Conservation (phyloP, 2,113 vertebrate species). For the Phainopepla nitens region DNA sequence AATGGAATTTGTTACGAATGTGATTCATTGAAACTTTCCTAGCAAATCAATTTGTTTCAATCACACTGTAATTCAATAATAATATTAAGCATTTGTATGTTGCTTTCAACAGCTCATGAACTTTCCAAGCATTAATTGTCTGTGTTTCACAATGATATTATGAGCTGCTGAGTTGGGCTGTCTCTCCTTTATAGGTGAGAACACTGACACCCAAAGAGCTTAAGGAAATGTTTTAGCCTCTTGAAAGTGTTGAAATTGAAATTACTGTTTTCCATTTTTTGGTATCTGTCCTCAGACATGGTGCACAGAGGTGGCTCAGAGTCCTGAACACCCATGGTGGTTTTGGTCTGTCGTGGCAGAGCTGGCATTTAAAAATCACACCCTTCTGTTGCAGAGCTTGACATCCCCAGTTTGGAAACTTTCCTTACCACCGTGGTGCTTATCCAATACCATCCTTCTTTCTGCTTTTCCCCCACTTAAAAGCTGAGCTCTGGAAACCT, state of each 20-base stretch:
- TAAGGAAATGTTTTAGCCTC: neutral
- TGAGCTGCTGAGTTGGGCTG: neutral
- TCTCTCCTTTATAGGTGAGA: neutral
- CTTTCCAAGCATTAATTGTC: neutral
- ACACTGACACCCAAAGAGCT: neutral
- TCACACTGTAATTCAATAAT: conserved; percentile 28
- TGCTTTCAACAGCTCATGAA: neutral
- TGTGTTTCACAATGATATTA: neutral
- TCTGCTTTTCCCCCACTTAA: neutral
- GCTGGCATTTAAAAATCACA: neutral
- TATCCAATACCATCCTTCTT: neutral
- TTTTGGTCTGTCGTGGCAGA: neutral
- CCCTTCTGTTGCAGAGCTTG: neutral
- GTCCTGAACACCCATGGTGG: neutral
- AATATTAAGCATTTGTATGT: conserved; percentile 17
- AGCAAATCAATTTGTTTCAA: conserved; percentile 51
- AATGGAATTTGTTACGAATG: conserved; percentile 15
- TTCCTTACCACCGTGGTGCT: neutral
- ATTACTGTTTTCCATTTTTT: neutral
- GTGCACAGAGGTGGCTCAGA: neutral
- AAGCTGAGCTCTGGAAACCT: neutral
- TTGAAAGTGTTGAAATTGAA: neutral
- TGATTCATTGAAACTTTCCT: conserved; percentile 10
- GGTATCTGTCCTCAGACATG: neutral
- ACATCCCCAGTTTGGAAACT: neutral